Conservation (phyloP, 2,113 vertebrate species). For the Gnathonemus longibarbis region DNA sequence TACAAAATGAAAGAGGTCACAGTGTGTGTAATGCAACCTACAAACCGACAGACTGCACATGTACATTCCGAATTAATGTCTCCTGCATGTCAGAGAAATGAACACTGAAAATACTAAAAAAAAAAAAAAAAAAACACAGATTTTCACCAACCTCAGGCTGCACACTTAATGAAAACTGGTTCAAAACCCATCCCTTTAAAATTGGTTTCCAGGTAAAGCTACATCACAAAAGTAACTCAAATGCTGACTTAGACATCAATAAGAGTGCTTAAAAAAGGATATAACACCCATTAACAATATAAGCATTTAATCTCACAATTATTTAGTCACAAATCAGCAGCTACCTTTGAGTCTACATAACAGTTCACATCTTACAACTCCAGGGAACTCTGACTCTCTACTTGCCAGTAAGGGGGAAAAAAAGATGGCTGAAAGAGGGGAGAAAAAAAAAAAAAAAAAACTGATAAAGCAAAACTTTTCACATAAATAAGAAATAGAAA, state of each 20-base stretch:
- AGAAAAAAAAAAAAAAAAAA: background rate
- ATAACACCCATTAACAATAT: background rate
- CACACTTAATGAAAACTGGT: background rate
- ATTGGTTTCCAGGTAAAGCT: background rate
- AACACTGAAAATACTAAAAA: background rate
- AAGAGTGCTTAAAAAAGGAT: background rate
- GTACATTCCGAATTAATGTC: background rate
- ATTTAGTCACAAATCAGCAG: background rate
- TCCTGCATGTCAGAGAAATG: background rate
- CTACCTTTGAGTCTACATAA: background rate
- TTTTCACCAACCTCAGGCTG: background rate
- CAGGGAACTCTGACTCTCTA: background rate
- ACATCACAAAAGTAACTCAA: background rate
- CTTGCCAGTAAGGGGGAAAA: conserved; percentile 1
- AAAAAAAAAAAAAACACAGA: background rate
- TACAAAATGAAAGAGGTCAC: background rate
- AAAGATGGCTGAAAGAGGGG: background rate
- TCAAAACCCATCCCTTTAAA: background rate
- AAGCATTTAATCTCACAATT: background rate
- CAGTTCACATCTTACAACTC: background rate
- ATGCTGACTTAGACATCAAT: background rate
- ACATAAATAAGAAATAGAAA: background rate
- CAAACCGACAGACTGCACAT: background rate
- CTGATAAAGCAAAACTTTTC: background rate
- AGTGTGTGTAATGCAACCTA: background rate